Conservation (phyloP, 2,888 invertebrate genomes). For the Scaeva pyrastri region DNA sequence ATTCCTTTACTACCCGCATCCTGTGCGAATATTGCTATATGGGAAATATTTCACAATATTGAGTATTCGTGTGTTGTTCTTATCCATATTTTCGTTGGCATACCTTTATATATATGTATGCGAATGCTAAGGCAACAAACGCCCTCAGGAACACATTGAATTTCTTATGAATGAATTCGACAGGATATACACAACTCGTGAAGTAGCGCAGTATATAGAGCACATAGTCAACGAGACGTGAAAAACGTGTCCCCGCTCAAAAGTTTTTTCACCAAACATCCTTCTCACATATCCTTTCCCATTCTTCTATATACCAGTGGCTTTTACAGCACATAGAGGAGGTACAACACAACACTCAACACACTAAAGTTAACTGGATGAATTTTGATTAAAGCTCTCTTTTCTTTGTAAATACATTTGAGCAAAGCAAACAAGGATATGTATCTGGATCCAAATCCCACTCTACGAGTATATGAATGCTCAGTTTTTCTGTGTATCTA, state of each 20-base stretch:
- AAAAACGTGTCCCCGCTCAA: slow-evolving; percentile 23
- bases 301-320: too few species aligned
- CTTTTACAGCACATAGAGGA: too few species aligned
- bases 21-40: too few species aligned
- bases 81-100: neutral
- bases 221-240: neutral
- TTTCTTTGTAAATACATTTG: slow-evolving; percentile 26
- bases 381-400: slow-evolving; percentile 62
- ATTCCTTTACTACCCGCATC: neutral
- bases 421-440: slow-evolving; percentile 40
- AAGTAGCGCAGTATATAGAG: neutral
- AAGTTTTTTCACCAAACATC: slow-evolving; percentile 39
- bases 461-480: slow-evolving; percentile 9
- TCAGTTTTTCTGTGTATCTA: slow-evolving; percentile 19
- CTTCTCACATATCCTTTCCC: neutral
- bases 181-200: slow-evolving; percentile 38
- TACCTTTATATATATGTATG: slow-evolving; percentile 16
- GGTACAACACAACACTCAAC: too few species aligned
- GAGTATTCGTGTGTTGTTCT: neutral
- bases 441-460: neutral
- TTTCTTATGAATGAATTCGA: slow-evolving; percentile 74
- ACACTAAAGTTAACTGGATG: slow-evolving; percentile 23
- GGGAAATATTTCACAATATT: slow-evolving; percentile 1
- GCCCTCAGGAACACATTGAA: slow-evolving; percentile 53
- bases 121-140: slow-evolving; percentile 24